phyloP scores from a whole-genome alignment of 2,888 invertebrate genomes.

The Geophilus truncorum region DNA sequence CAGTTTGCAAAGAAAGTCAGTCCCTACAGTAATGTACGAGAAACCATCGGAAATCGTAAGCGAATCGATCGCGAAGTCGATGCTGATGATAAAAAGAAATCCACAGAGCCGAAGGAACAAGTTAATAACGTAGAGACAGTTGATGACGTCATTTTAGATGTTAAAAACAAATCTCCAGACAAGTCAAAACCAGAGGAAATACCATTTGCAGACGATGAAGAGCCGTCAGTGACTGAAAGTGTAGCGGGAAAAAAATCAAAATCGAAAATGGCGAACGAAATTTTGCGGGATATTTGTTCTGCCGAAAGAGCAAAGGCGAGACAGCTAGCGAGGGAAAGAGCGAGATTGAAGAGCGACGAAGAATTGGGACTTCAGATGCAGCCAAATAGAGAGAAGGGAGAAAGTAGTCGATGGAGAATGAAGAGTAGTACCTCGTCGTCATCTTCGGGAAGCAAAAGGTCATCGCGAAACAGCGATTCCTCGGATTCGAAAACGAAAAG shows the following conservation, averaged over 20 bases:
- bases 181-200: constrained; percentile 41
- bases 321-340: constrained; percentile 60
- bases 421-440: not conserved
- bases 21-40: not conserved
- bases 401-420: not conserved
- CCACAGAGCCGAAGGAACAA: not conserved
- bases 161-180: constrained; percentile 33
- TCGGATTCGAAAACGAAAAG: not conserved
- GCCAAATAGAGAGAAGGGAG: not conserved
- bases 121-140: not conserved
- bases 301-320: constrained; percentile 54
- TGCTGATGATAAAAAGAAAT: not conserved
- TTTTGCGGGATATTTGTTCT: constrained; percentile 40
- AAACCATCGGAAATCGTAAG: not conserved
- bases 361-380: constrained; percentile 56
- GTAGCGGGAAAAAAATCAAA: constrained; percentile 50
- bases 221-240: constrained; percentile 50
- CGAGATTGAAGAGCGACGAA: constrained; percentile 65
- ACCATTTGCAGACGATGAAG: constrained; percentile 41
- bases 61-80: not conserved
- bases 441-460: not conserved
- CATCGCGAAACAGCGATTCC: not conserved
- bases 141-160: not conserved
- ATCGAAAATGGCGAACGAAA: constrained; percentile 38
- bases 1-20: constrained; percentile 16